These are phyloP conservation scores for Cephalopterus ornatus DNA, from an alignment of 2,113 vertebrate species.

Conservation along the genomic window DNA sequence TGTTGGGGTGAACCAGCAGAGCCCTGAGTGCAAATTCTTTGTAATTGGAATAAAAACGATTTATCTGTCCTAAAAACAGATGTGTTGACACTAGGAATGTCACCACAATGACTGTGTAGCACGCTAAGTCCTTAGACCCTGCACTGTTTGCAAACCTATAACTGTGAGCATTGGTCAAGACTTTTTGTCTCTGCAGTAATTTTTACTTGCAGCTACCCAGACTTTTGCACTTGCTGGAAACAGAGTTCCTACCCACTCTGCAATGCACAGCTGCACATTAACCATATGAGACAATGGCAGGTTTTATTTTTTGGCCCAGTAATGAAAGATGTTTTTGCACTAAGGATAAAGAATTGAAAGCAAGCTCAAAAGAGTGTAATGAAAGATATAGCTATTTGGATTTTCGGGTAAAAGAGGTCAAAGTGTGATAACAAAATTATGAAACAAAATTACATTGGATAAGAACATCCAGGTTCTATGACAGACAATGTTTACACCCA, in stretches of 20 bases:
- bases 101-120: background rate
- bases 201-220: background rate
- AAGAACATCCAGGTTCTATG: background rate
- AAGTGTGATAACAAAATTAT: background rate
- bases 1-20: background rate
- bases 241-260: background rate
- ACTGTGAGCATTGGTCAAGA: background rate
- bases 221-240: background rate
- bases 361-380: background rate
- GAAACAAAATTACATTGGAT: background rate
- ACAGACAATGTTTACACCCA: background rate
- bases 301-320: background rate
- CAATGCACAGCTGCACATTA: fast-evolving
- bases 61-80: background rate
- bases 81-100: background rate
- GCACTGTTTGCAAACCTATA: background rate
- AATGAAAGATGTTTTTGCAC: background rate
- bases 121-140: background rate
- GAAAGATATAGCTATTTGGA: background rate
- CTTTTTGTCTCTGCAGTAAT: background rate
- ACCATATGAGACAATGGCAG: fast-evolving
- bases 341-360: background rate
- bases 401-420: background rate
- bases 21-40: background rate
- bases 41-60: background rate